phyloP scores from a whole-genome alignment of 2,797 vertebrate genomes.

The Cossypha heuglini region DNA sequence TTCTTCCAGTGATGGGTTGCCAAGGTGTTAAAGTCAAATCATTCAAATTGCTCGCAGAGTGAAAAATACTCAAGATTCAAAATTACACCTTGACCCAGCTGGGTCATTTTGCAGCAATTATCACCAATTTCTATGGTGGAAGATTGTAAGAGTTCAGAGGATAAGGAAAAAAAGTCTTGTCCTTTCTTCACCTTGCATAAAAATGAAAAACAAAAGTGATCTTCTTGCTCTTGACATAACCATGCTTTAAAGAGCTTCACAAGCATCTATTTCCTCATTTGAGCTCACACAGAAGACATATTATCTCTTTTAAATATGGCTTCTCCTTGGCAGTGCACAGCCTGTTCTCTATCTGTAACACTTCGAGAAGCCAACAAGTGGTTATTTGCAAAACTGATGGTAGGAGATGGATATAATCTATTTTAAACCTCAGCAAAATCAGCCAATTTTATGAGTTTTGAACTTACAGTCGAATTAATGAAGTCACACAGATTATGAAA shows the following conservation, averaged over 20 bases:
- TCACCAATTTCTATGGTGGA: neutral
- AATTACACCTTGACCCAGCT: constrained; percentile 7
- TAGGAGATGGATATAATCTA: constrained; percentile 20
- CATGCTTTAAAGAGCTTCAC: constrained; percentile 33
- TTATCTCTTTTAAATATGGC: constrained; percentile 18
- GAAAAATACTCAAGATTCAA: neutral
- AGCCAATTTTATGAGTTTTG: neutral
- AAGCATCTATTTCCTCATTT: constrained; percentile 33
- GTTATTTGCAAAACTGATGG: constrained; percentile 22
- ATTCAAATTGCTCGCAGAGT: neutral
- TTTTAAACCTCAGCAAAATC: constrained; percentile 29
- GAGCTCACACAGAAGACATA: constrained; percentile 22
- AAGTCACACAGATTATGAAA: neutral
- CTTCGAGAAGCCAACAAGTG: constrained; percentile 12
- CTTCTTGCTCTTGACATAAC: constrained; percentile 34
- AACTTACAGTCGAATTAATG: neutral
- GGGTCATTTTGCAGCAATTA: constrained; percentile 25
- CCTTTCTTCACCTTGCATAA: constrained; percentile 30
- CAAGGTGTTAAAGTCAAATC: constrained; percentile 9
- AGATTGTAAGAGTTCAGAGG: neutral
- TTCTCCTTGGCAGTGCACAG: constrained; percentile 32
- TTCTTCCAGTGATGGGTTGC: neutral
- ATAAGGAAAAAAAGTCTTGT: neutral
- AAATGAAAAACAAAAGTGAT: constrained; percentile 31
- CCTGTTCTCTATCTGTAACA: neutral